These are phyloP conservation scores for Lamellibrachia satsuma DNA, from an alignment of 2,888 invertebrate species.

Conservation along the genomic window DNA sequence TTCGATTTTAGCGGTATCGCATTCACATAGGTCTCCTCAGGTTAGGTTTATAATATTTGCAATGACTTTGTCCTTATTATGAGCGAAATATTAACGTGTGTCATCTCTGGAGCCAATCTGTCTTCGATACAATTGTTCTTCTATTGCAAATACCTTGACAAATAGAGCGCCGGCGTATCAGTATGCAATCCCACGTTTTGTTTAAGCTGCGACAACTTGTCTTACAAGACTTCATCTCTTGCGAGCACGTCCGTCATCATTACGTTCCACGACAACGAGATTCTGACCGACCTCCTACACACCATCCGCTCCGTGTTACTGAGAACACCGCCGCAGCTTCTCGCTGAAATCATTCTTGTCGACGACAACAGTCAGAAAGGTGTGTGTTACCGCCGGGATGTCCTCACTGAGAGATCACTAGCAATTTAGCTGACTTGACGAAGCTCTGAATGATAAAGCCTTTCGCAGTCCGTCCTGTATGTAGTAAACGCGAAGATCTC, in stretches of 20 bases:
- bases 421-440: too few species aligned
- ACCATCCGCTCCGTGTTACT: conserved; percentile 88
- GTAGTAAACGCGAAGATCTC: too few species aligned
- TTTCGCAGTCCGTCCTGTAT: too few species aligned
- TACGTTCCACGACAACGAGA: conserved; percentile 92
- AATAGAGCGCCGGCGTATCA: too few species aligned
- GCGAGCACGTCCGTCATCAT: conserved; percentile 87
- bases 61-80: not conserved
- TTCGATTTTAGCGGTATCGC: not conserved
- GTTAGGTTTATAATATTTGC: not conserved
- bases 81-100: not conserved
- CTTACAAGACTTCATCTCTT: conserved; percentile 65
- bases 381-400: conserved; percentile 34
- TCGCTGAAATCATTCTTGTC: conserved; percentile 89
- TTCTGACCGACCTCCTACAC: conserved; percentile 83
- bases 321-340: conserved; percentile 76
- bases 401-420: too few species aligned
- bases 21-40: not conserved
- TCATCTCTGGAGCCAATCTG: not conserved
- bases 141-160: not conserved
- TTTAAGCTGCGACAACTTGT: not conserved
- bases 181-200: not conserved
- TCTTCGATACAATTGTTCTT: not conserved
- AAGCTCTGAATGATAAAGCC: too few species aligned
- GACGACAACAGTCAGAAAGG: conserved; percentile 87